These are phyloP conservation scores for Peribatodes rhomboidaria DNA, from an alignment of 2,888 invertebrate species.

Conservation along the genomic window DNA sequence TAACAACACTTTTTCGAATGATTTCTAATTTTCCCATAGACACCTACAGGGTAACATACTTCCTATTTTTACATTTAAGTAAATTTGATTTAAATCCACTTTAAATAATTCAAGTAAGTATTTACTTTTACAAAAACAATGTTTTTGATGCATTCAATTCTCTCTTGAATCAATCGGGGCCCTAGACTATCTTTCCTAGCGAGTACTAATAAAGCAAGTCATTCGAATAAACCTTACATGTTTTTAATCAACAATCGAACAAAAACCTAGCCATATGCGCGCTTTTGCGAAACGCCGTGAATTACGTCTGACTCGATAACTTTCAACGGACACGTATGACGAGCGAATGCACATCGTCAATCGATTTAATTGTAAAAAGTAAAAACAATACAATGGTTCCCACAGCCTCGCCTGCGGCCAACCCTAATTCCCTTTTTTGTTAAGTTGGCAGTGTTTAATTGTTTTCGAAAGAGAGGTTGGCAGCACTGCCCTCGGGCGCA, in stretches of 20 bases:
- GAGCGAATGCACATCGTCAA: constrained; percentile 62
- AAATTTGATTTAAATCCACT: too few species aligned
- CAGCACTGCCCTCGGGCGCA: constrained; percentile 70
- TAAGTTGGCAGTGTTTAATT: constrained; percentile 73
- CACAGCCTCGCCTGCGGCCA: constrained; percentile 75
- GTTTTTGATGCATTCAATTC: too few species aligned
- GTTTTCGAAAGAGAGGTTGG: constrained; percentile 80
- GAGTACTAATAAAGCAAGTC: constrained; percentile 47
- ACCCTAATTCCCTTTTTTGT: constrained; percentile 59
- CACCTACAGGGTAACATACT: too few species aligned
- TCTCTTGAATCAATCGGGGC: neutral
- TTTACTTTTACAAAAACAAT: too few species aligned
- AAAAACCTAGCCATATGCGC: constrained; percentile 54
- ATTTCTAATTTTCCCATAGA: too few species aligned
- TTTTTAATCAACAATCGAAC: constrained; percentile 51
- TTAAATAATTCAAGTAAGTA: too few species aligned
- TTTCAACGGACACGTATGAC: constrained; percentile 53
- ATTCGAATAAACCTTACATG: constrained; percentile 46
- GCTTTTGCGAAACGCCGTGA: constrained; percentile 47
- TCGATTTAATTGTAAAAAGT: constrained; percentile 44
- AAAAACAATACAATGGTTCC: constrained; percentile 75
- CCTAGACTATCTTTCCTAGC: neutral
- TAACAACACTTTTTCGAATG: too few species aligned
- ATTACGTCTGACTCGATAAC: constrained; percentile 53
- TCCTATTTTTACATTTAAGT: too few species aligned